Evolutionary conservation across 2,113 vertebrate species (phyloP), one percentile per base, ranked within the genome.

Genomic region (Seriola quinqueradiata): DNA sequence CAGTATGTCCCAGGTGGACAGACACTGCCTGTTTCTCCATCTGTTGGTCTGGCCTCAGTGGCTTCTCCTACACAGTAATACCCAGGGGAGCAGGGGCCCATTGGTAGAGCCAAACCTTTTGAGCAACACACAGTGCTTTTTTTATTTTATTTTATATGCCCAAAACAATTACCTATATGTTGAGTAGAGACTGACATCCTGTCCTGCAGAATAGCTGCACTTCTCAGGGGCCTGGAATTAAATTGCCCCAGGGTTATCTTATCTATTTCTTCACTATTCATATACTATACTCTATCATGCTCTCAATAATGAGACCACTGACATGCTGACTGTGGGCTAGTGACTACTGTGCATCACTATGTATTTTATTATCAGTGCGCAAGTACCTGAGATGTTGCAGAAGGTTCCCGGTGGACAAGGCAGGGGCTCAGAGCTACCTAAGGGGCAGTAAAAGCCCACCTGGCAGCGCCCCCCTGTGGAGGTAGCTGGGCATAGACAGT

Each of bases 401-500:
- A 97, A 97, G 75, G 93, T 77, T 67, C 97, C 97, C 0, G 96
- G 93, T 2, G 89, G 93, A 81, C 98, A 99, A 1, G 90, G 88
- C 0, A 90, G 77, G 2, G 98, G 97, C 75, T 98, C 97, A 0
- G 93, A 89, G 85, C 96, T 97, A 0, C 98, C 98, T 69, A 72
- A 23, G 0, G 97, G 97, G 71, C 98, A 99, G 36, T 95, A 98
- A 76, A 93, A 97, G 19, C 98, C 97, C 8, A 93, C 92, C 1
- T 94, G 92, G 85, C 98, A 98, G 87, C 95, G 97, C 11, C 97
- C 97, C 54, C 97, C 98, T 0, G 97, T 98, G 86, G 97, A 96
- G 0, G 97, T 97, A 69, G 97, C 97, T 2, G 98, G 98, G 61
- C 97, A 99, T 23, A 98, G 95, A 87, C 98, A 99, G 91, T 97